These are phyloP conservation scores for Lophius americanus DNA, from an alignment of 2,797 vertebrate species.

Conservation along the genomic window DNA sequence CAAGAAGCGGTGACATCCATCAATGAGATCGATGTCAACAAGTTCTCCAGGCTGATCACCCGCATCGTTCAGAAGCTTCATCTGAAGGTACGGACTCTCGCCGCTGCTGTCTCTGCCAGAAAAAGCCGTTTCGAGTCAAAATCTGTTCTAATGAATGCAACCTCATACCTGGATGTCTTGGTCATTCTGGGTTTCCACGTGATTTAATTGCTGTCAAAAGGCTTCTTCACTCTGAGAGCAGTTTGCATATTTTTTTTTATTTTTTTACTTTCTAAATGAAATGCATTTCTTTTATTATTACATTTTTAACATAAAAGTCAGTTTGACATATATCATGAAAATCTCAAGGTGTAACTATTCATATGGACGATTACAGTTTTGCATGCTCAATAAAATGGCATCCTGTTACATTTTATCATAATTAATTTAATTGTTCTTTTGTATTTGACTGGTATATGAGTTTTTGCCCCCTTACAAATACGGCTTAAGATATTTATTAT, in stretches of 20 bases:
- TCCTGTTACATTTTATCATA: not conserved
- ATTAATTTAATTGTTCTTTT: not conserved
- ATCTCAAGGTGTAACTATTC: not conserved
- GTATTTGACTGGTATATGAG: not conserved
- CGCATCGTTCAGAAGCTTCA: conserved; percentile 95
- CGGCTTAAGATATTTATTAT: not conserved
- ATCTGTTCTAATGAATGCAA: conserved; percentile 31
- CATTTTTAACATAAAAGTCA: not conserved
- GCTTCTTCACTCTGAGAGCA: conserved; percentile 8
- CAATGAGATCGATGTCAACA: conserved; percentile 86
- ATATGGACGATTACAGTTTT: not conserved
- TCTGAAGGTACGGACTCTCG: conserved; percentile 84
- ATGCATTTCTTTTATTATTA: not conserved
- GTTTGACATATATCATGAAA: not conserved
- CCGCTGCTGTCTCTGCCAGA: conserved; percentile 15
- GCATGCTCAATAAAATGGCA: not conserved
- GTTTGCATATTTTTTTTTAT: not conserved
- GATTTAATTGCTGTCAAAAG: conserved; percentile 4
- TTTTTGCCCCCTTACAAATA: not conserved
- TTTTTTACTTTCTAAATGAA: not conserved
- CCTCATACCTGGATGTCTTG: conserved; percentile 5
- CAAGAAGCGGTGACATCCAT: conserved; percentile 91
- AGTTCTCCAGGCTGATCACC: conserved; percentile 90
- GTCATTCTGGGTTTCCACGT: conserved; percentile 26
- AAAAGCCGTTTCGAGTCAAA: conserved; percentile 38